Percentiles rank a stretch among this genome's conserved stretches.
These are phyloP conservation scores for Sphaeridia pumilis DNA, from an alignment of 2,888 invertebrate species.

Conservation along the genomic window DNA sequence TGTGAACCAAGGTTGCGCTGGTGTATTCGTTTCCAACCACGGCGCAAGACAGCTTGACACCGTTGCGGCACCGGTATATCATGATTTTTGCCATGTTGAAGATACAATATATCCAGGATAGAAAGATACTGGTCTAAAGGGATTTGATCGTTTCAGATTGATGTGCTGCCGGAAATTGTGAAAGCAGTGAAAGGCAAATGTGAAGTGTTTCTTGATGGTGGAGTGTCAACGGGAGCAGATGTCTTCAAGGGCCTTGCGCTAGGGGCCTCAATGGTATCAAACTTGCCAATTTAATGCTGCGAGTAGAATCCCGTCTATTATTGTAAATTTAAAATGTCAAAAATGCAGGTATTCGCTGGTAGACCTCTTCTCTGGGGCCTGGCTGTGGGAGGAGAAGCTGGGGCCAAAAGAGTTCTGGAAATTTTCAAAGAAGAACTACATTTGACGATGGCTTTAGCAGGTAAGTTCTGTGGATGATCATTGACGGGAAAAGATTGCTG, in stretches of 20 bases:
- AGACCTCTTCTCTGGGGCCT: constrained; percentile 79
- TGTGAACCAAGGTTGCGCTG: constrained; percentile 59
- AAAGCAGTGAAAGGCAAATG: constrained; percentile 55
- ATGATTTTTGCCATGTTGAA: too few species aligned
- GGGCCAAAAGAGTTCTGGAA: constrained; percentile 59
- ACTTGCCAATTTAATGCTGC: neutral
- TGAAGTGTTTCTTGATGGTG: constrained; percentile 79
- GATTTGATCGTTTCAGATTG: too few species aligned
- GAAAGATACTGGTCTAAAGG: too few species aligned
- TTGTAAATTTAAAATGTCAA: neutral
- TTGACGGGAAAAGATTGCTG: too few species aligned
- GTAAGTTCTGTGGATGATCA: constrained; percentile 44
- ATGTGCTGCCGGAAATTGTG: constrained; percentile 67
- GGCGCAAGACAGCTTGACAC: constrained; percentile 81
- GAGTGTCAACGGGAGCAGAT: constrained; percentile 70
- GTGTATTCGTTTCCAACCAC: constrained; percentile 83
- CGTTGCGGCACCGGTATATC: constrained; percentile 65
- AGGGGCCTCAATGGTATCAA: constrained; percentile 68
- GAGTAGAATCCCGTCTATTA: neutral
- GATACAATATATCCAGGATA: too few species aligned
- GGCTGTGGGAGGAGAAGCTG: constrained; percentile 61
- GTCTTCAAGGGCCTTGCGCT: constrained; percentile 80
- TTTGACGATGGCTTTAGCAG: constrained; percentile 60
- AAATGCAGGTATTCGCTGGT: constrained; percentile 62
- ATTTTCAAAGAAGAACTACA: constrained; percentile 66